A percentile compares a stretch with the other conserved stretches of the same genome.
Evolutionary conservation across 2,113 vertebrate species (phyloP).

Genomic region (Ariopsis seemanni): DNA sequence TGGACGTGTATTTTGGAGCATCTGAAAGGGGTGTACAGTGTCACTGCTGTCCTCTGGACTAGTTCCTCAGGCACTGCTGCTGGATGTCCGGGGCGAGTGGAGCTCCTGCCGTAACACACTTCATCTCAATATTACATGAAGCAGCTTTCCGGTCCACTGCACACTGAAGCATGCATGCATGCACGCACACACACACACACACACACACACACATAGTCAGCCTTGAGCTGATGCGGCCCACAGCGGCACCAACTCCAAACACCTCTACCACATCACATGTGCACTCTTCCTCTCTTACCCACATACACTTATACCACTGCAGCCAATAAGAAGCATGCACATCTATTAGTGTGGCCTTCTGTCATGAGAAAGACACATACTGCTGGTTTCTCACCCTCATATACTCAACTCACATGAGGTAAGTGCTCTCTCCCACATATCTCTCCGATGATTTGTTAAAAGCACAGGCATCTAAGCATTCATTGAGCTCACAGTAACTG

Average conservation of each 20-base stretch:
- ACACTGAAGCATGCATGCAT: constrained; percentile 14
- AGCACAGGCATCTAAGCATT: background rate
- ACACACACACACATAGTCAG: constrained; percentile 37
- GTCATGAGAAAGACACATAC: constrained; percentile 33
- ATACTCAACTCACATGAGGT: background rate
- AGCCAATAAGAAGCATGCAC: constrained; percentile 51
- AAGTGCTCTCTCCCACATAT: constrained; percentile 11
- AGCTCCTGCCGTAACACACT: constrained; percentile 31
- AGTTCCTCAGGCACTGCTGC: background rate
- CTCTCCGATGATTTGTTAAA: background rate
- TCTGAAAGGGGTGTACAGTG: background rate
- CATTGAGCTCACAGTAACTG: background rate
- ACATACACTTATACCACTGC: constrained; percentile 38
- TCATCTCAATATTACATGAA: constrained; percentile 59
- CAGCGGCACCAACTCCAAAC: constrained; percentile 40
- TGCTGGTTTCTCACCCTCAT: constrained; percentile 31
- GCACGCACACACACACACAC: background rate
- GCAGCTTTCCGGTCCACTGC: constrained; percentile 32
- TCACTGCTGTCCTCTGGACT: background rate
- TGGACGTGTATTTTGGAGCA: background rate
- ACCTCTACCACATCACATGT: constrained; percentile 42
- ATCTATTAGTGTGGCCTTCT: constrained; percentile 39
- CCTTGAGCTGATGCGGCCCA: constrained; percentile 52
- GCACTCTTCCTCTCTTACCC: constrained; percentile 33
- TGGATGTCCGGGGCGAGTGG: constrained; percentile 27